Evolutionary conservation across 2,888 invertebrate genomes (phyloP), one percentile per base, ranked within the genome.

Genomic region (Ferrisia virgata): DNA sequence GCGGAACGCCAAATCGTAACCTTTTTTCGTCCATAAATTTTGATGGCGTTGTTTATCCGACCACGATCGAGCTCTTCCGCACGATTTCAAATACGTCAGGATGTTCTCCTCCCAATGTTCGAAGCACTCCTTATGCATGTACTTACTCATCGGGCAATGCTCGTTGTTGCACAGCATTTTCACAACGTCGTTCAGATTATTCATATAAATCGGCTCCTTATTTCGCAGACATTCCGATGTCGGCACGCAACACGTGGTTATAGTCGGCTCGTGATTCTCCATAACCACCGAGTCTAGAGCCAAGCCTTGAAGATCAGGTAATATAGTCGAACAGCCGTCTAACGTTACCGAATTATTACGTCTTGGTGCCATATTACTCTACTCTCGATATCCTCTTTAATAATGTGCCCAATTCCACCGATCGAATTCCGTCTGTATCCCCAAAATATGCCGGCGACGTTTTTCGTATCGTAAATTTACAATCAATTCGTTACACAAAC

Each of bases 21-120:
- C 98, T 89, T 97, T 97, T 90, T 98, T 98, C 85, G 97, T 97
- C 98, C 98, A 98, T 85, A 98, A 90, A 89, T 98, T 98, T 90
- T 98, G 97, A 87, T 94, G 93, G 36, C 97, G 92, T 89, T 98
- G 98, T 85, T 96, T 92, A 89, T 98, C 97, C 47, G 96, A 96
- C 98, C 98, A 98, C 86, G 95, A 95, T 28, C 97, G 91, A 3
- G 97, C 97, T 43, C 97, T 91, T 80, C 97, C 96, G 90, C 96
- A 96, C 43, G 95, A 94, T 89, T 96, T 95, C 85, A 98, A 91
- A 88, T 95, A 96, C 82, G 94, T 93, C 86, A 98, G 91, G 85
- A 98, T 95, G 47, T 94, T 92, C 89, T 93, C 93, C 90, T 98
- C 97, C 96, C 97, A 98, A 87, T 93, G 92, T 87, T 96, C 96